phyloP scores from a whole-genome alignment of 2,113 vertebrate species.

The Centropus bengalensis region DNA sequence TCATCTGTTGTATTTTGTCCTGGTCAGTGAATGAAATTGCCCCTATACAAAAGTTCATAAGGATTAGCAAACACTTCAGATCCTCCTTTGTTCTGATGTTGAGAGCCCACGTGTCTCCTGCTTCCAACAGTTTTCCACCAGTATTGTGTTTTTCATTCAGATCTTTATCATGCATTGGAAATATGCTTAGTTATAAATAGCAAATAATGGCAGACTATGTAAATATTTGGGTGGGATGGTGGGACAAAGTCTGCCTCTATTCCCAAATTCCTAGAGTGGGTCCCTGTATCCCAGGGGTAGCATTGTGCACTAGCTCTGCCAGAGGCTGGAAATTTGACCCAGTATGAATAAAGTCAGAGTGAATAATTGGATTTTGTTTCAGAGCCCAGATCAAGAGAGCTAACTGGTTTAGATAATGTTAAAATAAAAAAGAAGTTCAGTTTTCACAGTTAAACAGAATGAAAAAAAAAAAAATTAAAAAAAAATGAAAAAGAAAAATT shows the following conservation, averaged over 20 bases:
- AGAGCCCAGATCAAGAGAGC: neutral
- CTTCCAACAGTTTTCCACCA: constrained; percentile 2
- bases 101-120: neutral
- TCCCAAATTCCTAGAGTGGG: neutral
- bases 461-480: neutral
- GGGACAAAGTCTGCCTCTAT: neutral
- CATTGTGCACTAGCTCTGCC: neutral
- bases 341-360: neutral
- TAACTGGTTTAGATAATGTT: neutral
- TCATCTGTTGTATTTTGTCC: neutral
- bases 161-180: neutral
- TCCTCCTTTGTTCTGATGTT: neutral
- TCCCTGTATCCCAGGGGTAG: neutral
- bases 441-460: neutral
- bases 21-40: neutral
- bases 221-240: neutral
- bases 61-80: neutral
- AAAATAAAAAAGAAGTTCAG: neutral
- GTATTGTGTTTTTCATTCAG: neutral
- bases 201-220: neutral
- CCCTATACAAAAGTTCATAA: neutral
- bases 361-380: neutral
- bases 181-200: neutral
- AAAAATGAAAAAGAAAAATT: neutral
- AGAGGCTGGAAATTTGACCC: neutral